phyloP scores from a whole-genome alignment of 2,113 vertebrate species.

The Danionella cerebrum region DNA sequence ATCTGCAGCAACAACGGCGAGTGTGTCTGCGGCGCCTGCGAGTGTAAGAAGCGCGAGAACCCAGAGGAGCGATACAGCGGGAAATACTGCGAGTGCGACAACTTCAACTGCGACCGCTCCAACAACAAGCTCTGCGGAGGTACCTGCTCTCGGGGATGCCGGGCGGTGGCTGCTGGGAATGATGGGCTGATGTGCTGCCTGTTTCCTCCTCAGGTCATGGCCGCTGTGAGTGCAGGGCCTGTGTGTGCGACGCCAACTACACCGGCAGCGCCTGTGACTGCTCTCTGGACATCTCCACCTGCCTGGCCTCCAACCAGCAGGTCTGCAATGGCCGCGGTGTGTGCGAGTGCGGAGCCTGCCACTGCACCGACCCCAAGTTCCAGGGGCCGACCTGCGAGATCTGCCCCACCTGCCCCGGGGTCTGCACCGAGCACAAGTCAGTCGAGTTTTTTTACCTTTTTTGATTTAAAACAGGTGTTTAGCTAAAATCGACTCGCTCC shows the following conservation, averaged over 20 bases:
- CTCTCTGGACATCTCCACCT: constrained; percentile 74
- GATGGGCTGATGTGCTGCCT: too few relatives aligned
- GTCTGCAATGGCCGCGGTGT: constrained; percentile 85
- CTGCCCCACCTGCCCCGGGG: constrained; percentile 89
- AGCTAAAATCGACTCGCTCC: too few relatives aligned
- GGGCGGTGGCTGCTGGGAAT: too few relatives aligned
- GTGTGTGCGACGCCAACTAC: constrained; percentile 87
- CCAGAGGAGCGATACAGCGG: constrained; percentile 86
- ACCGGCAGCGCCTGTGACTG: constrained; percentile 92
- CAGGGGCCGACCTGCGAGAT: constrained; percentile 89
- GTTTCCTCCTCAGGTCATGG: constrained; percentile 71
- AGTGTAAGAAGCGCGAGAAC: constrained; percentile 89
- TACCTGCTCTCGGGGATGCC: constrained; percentile 33
- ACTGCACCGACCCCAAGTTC: constrained; percentile 87
- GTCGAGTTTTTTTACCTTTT: too few relatives aligned
- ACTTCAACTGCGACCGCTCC: constrained; percentile 97
- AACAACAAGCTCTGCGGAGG: constrained; percentile 94
- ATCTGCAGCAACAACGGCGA: constrained; percentile 96
- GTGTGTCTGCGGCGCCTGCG: constrained; percentile 95
- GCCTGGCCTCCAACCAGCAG: constrained; percentile 81
- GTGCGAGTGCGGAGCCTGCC: constrained; percentile 87
- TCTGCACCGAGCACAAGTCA: constrained; percentile 90
- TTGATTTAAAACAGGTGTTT: too few relatives aligned
- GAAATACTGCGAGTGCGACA: constrained; percentile 93
- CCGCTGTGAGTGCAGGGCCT: constrained; percentile 85